Evolutionary conservation across 2,113 vertebrate genomes (phyloP).

Genomic region (Gavialis gangeticus): DNA sequence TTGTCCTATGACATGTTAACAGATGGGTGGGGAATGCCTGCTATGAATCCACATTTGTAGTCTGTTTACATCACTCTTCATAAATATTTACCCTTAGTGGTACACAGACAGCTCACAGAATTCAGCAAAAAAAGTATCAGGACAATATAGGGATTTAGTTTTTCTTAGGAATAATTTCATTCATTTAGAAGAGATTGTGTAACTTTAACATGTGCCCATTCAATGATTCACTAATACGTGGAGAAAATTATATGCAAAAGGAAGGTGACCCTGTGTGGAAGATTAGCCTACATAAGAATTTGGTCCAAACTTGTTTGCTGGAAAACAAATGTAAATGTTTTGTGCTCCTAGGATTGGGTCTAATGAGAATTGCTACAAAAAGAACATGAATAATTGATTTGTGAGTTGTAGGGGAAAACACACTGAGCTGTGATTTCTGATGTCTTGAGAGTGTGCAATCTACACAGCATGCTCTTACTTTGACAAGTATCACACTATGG

Average conservation of each 20-base stretch:
- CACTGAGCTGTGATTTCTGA: not conserved
- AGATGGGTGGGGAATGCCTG: not conserved
- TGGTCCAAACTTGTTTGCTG: not conserved
- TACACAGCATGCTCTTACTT: not conserved
- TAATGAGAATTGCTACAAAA: not conserved
- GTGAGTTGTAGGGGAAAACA: not conserved
- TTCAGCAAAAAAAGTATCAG: not conserved
- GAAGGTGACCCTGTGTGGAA: rapidly evolving
- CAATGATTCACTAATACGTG: not conserved
- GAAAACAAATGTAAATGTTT: not conserved
- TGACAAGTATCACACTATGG: not conserved
- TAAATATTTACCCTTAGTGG: not conserved
- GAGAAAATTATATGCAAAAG: not conserved
- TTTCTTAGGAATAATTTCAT: not conserved
- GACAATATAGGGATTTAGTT: not conserved
- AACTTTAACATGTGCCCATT: too few relatives aligned
- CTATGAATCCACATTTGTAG: not conserved
- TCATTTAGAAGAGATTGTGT: not conserved
- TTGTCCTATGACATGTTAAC: not conserved
- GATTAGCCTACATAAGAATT: not conserved
- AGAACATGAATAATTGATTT: not conserved
- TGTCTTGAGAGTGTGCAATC: not conserved
- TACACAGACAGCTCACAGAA: not conserved
- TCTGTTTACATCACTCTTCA: not conserved
- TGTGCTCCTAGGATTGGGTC: not conserved